Percentiles rank a stretch among this genome's conserved stretches.
phyloP scores from a whole-genome alignment of 1,140 invertebrate genomes.

The Polypedilum pembai region DNA sequence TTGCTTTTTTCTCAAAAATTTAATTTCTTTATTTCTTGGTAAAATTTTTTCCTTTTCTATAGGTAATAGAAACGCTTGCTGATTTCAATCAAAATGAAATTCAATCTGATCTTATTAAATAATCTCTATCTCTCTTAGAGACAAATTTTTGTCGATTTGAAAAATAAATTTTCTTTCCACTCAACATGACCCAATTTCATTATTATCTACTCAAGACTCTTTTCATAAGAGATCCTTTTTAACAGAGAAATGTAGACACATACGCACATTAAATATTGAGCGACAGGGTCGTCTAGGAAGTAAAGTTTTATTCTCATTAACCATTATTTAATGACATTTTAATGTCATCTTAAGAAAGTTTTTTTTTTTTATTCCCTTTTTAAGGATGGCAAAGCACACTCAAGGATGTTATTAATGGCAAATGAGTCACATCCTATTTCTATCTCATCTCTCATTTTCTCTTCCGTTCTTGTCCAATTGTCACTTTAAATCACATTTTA shows the following conservation, averaged over 20 bases:
- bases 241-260: neutral
- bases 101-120: too few species aligned
- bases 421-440: conserved; percentile 4
- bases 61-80: too few species aligned
- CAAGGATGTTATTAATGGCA: conserved; percentile 1
- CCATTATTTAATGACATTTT: conserved; percentile 14
- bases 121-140: too few species aligned
- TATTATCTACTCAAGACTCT: neutral
- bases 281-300: too few species aligned
- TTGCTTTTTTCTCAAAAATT: too few species aligned
- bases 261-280: too few species aligned
- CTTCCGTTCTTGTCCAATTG: neutral
- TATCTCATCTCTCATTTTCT: neutral
- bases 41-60: too few species aligned
- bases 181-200: neutral
- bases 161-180: neutral
- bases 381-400: neutral
- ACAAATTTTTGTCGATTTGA: too few species aligned
- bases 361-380: too few species aligned
- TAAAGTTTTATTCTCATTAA: neutral
- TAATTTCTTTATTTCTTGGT: too few species aligned
- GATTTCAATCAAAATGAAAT: too few species aligned
- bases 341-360: neutral
- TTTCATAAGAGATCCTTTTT: too few species aligned
- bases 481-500: conserved; percentile 19